Evolutionary conservation across 2,888 invertebrate genomes (phyloP), one percentile per base, ranked within the genome.

Genomic region (Drosophila buzzatii): DNA sequence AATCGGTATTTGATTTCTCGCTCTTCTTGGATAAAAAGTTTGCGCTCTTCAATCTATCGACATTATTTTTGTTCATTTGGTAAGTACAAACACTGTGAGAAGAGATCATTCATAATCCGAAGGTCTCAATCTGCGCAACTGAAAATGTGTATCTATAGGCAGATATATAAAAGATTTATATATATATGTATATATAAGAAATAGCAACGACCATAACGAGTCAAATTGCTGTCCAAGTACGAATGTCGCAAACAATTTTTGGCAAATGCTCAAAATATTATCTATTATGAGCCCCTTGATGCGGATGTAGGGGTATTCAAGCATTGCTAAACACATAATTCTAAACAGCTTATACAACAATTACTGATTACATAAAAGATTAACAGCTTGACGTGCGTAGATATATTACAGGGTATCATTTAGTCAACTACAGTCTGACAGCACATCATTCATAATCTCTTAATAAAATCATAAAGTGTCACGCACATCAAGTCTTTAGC

Each of bases 41-140:
- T 93, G 94, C 97, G 76, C 94, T 97, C 52, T 95, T 98, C 91
- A 97, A 97, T 64, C 91, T 98, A 18, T 97, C 98, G 61, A 98
- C 98, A 78, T 96, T 98, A 82, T 94, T 98, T 61, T 94, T 99
- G 59, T 99, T 98, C 93, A 96, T 96, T 88, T 98, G 98, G 97
- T 97, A 96, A 94, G 98, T 98, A 91, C n/a, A 16, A 39, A 9
- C 9, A 23, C 23, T 16, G 39, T n/a, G 53, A 39, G 53, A 53
- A 27, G 53, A 39, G 53, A 53, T 39, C 20, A 16, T 23, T 37
- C 20, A 20, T 8, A 12, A n/a, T 52, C 33, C 55, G 35, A 70
- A 73, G 65, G 69, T 37, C 64, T 55, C 45, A 37, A 79, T 59
- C 53, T 81, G 77, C 74, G 81, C 71, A 73, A 23, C 27, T 7